phyloP scores from a whole-genome alignment of 2,888 invertebrate species.

The Trissonchulus sp. region DNA sequence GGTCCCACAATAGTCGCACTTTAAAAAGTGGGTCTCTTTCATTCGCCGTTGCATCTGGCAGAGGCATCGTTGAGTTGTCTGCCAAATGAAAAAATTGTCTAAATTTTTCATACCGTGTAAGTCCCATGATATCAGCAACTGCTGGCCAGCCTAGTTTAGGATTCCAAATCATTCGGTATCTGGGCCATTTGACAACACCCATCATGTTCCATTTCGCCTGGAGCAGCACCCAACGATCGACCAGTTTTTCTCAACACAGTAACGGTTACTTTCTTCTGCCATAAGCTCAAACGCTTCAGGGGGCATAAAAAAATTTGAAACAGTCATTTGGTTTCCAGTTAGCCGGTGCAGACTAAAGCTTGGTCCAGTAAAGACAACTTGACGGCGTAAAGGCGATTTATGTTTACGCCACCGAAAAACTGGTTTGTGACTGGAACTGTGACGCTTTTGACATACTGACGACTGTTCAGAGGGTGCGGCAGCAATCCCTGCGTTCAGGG shows the following conservation, averaged over 20 bases:
- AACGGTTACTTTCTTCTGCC: conserved; percentile 7
- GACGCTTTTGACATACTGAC: no score
- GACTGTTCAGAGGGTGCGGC: no score
- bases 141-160: not conserved
- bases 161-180: conserved; percentile 1
- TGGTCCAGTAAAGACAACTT: no score
- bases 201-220: not conserved
- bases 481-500: no score
- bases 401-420: no score
- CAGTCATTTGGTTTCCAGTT: not conserved
- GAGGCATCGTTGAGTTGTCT: not conserved
- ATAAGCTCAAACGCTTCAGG: conserved; percentile 1
- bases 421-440: no score
- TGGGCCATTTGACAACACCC: not conserved
- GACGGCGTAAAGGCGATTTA: no score
- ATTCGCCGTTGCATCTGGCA: not conserved
- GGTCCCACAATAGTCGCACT: not conserved
- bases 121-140: not conserved
- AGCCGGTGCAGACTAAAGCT: no score
- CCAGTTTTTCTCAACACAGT: not conserved
- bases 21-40: conserved; percentile 19
- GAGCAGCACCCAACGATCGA: not conserved
- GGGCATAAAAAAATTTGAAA: conserved; percentile 10
- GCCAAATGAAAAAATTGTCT: conserved; percentile 5
- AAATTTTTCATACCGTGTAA: not conserved